A percentile compares a stretch with the other conserved stretches of the same genome.
phyloP scores from a whole-genome alignment of 2,113 vertebrate genomes.

The Argyrosomus japonicus region DNA sequence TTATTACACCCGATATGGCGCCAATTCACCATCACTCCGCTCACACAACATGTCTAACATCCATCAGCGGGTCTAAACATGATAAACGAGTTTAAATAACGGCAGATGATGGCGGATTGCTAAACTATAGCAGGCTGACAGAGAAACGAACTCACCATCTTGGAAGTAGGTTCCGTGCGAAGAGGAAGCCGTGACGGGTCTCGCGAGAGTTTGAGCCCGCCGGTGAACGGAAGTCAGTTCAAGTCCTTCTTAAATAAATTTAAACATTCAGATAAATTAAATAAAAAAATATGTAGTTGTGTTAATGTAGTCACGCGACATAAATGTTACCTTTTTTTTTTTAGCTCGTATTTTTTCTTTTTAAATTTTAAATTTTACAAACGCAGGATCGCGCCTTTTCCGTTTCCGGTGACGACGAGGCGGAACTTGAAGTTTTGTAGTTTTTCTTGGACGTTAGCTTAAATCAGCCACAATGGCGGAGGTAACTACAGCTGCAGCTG shows the following conservation, averaged over 20 bases:
- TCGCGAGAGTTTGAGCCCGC: conserved; percentile 75
- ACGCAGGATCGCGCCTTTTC: accelerated
- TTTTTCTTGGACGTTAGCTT: neutral
- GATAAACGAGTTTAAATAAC: accelerated
- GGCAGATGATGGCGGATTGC: conserved; percentile 77
- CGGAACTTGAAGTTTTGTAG: conserved; percentile 29
- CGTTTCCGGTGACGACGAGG: neutral
- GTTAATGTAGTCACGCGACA: accelerated
- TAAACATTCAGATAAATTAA: neutral
- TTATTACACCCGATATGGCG: accelerated
- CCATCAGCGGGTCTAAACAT: accelerated
- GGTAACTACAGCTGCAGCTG: neutral
- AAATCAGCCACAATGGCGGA: conserved; percentile 77
- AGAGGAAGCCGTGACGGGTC: conserved; percentile 74
- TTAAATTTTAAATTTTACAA: neutral
- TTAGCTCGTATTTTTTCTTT: no score
- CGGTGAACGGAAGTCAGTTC: conserved; percentile 63
- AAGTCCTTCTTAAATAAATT: neutral
- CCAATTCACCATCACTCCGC: neutral
- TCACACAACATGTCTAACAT: accelerated
- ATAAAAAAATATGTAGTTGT: no score
- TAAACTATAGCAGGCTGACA: neutral
- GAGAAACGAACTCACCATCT: conserved; percentile 81
- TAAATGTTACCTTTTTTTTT: neutral
- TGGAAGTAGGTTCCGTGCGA: conserved; percentile 82